Conservation (phyloP, 2,888 invertebrate species). For the Tetheella fluctuosa region DNA sequence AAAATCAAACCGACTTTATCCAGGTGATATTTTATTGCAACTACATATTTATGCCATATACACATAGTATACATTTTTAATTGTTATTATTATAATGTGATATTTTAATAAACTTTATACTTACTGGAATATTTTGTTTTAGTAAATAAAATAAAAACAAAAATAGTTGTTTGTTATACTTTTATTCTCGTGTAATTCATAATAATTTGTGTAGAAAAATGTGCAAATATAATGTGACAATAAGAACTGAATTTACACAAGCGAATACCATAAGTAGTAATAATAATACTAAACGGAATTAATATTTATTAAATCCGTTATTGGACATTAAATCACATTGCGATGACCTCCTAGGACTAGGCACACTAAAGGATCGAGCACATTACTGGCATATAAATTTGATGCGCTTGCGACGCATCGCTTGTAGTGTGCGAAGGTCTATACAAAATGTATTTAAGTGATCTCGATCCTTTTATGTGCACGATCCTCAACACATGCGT, state of each 20-base stretch:
- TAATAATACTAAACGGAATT: constrained; percentile 61
- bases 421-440: no score
- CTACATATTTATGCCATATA: no score
- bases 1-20: not conserved
- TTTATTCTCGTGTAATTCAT: constrained; percentile 78
- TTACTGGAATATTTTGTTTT: not conserved
- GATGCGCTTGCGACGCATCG: no score
- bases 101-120: not conserved
- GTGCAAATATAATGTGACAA: constrained; percentile 79
- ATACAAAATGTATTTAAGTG: not conserved
- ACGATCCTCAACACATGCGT: not conserved
- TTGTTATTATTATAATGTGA: constrained; percentile 10
- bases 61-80: not conserved
- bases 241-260: constrained; percentile 72
- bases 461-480: not conserved
- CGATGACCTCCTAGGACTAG: not conserved
- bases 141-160: constrained; percentile 23
- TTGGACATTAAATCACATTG: constrained; percentile 6
- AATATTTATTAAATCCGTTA: constrained; percentile 32
- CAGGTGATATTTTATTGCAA: not conserved
- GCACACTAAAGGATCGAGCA: not conserved
- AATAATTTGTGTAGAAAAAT: constrained; percentile 78
- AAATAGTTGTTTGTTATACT: constrained; percentile 49
- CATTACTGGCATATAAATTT: not conserved
- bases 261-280: constrained; percentile 55